phyloP scores from a whole-genome alignment of 2,797 vertebrate species.

The Propithecus perrieri region DNA sequence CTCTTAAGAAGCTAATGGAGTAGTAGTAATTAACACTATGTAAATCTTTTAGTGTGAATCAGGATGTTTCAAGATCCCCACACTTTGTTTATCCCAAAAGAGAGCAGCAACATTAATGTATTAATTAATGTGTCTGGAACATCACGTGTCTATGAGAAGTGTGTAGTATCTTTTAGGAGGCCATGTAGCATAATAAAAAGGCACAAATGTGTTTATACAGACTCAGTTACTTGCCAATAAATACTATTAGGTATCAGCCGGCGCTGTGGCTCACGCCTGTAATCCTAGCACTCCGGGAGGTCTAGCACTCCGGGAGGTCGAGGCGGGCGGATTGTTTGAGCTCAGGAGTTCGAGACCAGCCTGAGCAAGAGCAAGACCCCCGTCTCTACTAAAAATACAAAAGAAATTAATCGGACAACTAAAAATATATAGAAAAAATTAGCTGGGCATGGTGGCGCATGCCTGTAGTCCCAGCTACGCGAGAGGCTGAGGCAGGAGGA shows the following conservation, averaged over 20 bases:
- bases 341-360: no score
- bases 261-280: no score
- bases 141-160: neutral
- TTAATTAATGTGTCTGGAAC: neutral
- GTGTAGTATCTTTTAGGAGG: neutral
- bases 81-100: neutral
- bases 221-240: neutral
- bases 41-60: neutral
- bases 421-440: no score
- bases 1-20: neutral
- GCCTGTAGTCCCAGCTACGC: no score
- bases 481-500: no score
- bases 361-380: no score
- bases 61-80: neutral
- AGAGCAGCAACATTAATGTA: neutral
- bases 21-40: neutral
- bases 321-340: no score
- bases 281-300: no score
- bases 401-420: no score
- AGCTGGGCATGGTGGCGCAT: no score
- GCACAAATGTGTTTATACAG: neutral
- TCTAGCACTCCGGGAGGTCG: no score
- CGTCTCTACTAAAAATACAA: no score
- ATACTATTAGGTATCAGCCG: neutral
- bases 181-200: neutral